Evolutionary conservation across 2,888 invertebrate species (phyloP), one percentile per base, ranked within the genome.

Genomic region (Dicyrtomina minuta): DNA sequence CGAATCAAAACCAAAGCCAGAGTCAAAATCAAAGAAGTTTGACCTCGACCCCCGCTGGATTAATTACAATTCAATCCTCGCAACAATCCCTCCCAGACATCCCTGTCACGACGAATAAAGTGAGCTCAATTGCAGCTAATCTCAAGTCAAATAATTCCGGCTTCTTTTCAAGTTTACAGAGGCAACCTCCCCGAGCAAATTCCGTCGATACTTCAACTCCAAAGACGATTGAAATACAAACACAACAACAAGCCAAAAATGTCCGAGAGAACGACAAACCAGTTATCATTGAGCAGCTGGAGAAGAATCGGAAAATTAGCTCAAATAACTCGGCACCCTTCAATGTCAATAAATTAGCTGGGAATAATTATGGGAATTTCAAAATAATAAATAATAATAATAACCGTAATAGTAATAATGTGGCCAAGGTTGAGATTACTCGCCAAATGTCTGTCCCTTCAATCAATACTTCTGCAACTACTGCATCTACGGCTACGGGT

Each of bases 91-190:
- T n/a, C n/a, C n/a, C n/a, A n/a, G n/a, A n/a, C n/a, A n/a, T 55
- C 15, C 67, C 58, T 24, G 58, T 46, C 2, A 22, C 17, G 22
- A 20, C 59, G 13, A 55, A 46, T 10, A 59, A 67, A 58, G 58
- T 61, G 20, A 68, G 68, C 24, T 39, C 26, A 39, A 44, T 56
- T 27, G 68, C 68, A 27, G 66, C 58, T 8, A 44, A n/a, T 39
- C 58, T 66, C 1, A 46, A 33, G 20, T 33, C 46, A 27, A 58
- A 41, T 15, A 66, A 66, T 49, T 59, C 26, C 17, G 65, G 49
- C 17, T 66, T 66, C 39, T 66, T 66, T 24, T 46, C 41, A 22
- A 59, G 44, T 24, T 49, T 66, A 33, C 61, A 61, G 26, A 43
- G 66, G 33, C 66, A 44, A 24, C 6, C 53, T n/a, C n/a, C n/a